Evolutionary conservation across 2,888 invertebrate species (phyloP).

Genomic region (Julus scanicus): DNA sequence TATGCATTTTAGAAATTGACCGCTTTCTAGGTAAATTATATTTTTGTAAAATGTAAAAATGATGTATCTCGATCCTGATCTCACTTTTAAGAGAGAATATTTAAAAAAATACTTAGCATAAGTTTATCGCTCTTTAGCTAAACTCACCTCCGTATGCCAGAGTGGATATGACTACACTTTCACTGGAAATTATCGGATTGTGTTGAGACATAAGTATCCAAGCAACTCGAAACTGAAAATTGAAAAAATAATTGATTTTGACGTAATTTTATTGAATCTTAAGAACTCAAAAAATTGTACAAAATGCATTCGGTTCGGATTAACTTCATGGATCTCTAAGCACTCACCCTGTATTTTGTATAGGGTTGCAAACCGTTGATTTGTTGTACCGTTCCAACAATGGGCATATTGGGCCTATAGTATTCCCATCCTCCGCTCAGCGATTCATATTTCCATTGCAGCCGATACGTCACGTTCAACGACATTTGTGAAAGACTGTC

Average conservation of each 20-base stretch:
- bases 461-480: conserved; percentile 70
- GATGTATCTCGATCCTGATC: no score
- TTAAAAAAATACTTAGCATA: no score
- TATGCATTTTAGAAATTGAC: no score
- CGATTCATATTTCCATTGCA: conserved; percentile 77
- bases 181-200: conserved; percentile 63
- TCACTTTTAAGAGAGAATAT: no score
- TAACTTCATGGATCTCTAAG: no score
- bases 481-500: conserved; percentile 64
- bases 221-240: conserved; percentile 86
- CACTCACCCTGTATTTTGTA: conserved; percentile 85
- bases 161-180: conserved; percentile 65
- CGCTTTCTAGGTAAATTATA: no score
- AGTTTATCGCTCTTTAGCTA: background rate
- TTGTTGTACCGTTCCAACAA: conserved; percentile 60
- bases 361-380: conserved; percentile 86
- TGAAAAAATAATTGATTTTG: background rate
- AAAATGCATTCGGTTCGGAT: no score
- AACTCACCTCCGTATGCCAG: conserved; percentile 66
- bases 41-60: no score
- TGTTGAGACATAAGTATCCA: conserved; percentile 74
- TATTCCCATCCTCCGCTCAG: conserved; percentile 81
- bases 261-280: background rate
- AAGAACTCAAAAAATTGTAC: conserved; percentile 59
- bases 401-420: conserved; percentile 67